Evolutionary conservation across 2,113 vertebrate species (phyloP).

Genomic region (Sterrhoptilus dennistouni): DNA sequence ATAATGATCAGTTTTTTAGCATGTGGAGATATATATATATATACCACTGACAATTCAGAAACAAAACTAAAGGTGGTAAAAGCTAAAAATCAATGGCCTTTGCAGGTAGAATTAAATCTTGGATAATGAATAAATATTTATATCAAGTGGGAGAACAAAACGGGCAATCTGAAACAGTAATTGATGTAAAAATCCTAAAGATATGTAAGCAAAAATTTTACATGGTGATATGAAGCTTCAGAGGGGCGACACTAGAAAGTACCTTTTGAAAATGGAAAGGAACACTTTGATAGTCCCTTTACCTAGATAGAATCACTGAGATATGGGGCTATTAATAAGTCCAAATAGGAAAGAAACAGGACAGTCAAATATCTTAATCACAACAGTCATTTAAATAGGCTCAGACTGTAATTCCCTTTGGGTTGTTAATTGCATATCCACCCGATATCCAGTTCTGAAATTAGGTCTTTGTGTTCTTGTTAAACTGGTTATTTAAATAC

Average conservation of each 20-base stretch:
- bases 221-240: background rate
- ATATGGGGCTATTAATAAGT: background rate
- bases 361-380: slow-evolving; percentile 14
- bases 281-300: background rate
- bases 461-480: slow-evolving; percentile 34
- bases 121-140: background rate
- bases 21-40: background rate
- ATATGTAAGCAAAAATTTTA: background rate
- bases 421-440: background rate
- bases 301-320: background rate
- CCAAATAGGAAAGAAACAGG: background rate
- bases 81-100: background rate
- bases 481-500: background rate
- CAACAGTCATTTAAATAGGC: background rate
- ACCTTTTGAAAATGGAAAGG: background rate
- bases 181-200: background rate
- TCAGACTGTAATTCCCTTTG: background rate
- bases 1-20: background rate
- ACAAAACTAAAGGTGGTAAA: background rate
- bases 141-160: background rate
- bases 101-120: background rate
- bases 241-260: background rate
- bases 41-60: background rate
- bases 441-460: background rate
- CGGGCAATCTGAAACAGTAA: background rate